phyloP scores from a whole-genome alignment of 2,113 vertebrate species.

The Aptenodytes patagonicus region DNA sequence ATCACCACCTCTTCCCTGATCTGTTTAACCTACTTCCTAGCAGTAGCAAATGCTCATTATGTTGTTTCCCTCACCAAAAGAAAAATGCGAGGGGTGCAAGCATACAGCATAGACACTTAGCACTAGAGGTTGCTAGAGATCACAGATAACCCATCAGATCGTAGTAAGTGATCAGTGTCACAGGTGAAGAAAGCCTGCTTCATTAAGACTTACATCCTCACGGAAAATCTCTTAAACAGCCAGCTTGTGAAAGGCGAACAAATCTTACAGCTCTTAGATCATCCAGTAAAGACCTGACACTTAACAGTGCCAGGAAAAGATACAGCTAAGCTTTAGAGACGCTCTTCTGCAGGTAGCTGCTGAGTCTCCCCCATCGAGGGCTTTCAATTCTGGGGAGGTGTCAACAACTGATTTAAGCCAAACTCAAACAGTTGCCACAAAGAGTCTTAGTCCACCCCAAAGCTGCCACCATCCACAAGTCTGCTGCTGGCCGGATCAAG shows the following conservation, averaged over 20 bases:
- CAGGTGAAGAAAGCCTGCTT: background rate
- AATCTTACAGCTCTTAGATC: background rate
- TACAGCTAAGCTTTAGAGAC: background rate
- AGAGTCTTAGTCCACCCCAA: background rate
- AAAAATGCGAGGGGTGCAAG: background rate
- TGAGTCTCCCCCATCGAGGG: rapidly evolving
- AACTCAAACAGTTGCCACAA: background rate
- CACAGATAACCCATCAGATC: background rate
- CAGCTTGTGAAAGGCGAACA: background rate
- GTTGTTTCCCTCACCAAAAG: background rate
- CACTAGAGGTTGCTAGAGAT: constrained; percentile 38
- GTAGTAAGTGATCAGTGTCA: rapidly evolving
- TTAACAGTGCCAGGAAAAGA: background rate
- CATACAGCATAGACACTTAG: background rate
- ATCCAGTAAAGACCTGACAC: background rate
- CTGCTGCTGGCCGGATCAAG: background rate
- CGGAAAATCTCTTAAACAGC: rapidly evolving
- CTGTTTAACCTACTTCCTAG: background rate
- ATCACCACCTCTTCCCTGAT: background rate
- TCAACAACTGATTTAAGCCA: background rate
- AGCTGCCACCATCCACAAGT: background rate
- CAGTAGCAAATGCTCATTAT: background rate
- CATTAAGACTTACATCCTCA: background rate
- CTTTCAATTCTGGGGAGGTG: background rate
- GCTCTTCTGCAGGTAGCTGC: background rate